Conservation (phyloP, 2,797 vertebrate species). For the Carapus acus region DNA sequence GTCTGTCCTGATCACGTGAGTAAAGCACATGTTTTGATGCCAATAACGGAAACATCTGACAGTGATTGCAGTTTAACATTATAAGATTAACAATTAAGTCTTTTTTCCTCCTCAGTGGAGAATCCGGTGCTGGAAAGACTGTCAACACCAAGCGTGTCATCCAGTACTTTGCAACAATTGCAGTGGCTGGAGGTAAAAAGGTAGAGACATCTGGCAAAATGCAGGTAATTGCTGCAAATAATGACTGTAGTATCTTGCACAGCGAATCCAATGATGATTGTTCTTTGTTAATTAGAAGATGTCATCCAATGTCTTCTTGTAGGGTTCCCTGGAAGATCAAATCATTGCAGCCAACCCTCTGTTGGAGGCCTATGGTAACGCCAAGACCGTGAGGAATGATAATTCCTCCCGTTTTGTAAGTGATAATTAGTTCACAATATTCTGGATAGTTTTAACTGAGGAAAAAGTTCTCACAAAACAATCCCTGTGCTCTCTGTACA, state of each 20-base stretch:
- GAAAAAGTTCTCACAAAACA: too few species aligned
- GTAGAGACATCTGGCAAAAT: slow-evolving; percentile 33
- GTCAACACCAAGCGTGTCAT: slow-evolving; percentile 68
- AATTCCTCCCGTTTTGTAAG: slow-evolving; percentile 81
- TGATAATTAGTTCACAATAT: too few species aligned
- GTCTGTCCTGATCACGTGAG: slow-evolving; percentile 81
- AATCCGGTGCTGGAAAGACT: slow-evolving; percentile 65
- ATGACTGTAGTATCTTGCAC: too few species aligned
- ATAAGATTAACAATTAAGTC: background rate
- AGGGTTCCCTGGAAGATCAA: slow-evolving; percentile 83
- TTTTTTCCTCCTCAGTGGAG: slow-evolving; percentile 33
- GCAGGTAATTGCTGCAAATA: slow-evolving; percentile 25
- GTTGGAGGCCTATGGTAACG: slow-evolving; percentile 83
- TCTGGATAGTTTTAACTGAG: too few species aligned
- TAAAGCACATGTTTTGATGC: slow-evolving; percentile 3
- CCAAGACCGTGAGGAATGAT: slow-evolving; percentile 85
- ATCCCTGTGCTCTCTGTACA: slow-evolving; percentile 35
- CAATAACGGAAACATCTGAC: too few species aligned
- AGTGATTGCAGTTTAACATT: too few species aligned
- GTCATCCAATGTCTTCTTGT: background rate
- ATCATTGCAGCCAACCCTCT: slow-evolving; percentile 79
- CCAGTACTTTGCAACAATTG: slow-evolving; percentile 65
- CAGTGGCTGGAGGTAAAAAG: slow-evolving; percentile 35
- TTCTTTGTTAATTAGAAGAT: background rate
- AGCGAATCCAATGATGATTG: slow-evolving; percentile 17